Percentiles rank a stretch among this genome's conserved stretches.
phyloP scores from a whole-genome alignment of 2,797 vertebrate genomes.

The Dicrostonyx torquatus region DNA sequence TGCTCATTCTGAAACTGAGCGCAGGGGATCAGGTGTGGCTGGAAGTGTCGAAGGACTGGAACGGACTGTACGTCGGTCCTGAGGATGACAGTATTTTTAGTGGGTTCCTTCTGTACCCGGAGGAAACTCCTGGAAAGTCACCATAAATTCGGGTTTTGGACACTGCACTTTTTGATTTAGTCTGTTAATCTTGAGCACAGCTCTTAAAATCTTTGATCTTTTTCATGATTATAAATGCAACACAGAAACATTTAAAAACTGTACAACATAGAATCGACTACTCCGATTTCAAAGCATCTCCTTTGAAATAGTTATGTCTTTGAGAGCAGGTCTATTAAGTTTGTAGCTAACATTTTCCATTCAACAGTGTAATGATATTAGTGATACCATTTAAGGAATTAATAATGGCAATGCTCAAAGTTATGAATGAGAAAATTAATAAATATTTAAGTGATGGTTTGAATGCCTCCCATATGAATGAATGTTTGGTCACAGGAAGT shows the following conservation, averaged over 20 bases:
- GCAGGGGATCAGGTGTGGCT: constrained; percentile 96
- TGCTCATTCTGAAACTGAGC: constrained; percentile 91
- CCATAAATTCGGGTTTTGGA: constrained; percentile 45
- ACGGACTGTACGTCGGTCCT: constrained; percentile 94
- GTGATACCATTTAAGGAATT: constrained; percentile 10
- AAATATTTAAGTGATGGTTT: background rate
- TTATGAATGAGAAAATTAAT: background rate
- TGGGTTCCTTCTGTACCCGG: constrained; percentile 94
- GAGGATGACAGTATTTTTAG: constrained; percentile 98
- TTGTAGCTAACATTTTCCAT: background rate
- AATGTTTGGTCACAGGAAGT: background rate
- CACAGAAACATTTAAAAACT: background rate
- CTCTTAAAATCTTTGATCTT: background rate
- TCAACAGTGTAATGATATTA: background rate
- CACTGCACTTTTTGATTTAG: background rate
- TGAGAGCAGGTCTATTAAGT: background rate
- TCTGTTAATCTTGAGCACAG: background rate
- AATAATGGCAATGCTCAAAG: background rate
- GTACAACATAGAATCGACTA: background rate
- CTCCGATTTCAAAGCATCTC: background rate
- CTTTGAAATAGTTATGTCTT: constrained; percentile 26
- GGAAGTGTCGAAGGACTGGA: constrained; percentile 96
- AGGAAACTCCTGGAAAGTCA: constrained; percentile 74
- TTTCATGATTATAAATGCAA: constrained; percentile 31
- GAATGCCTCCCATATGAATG: background rate